phyloP scores from a whole-genome alignment of 2,113 vertebrate genomes.

The Bubo blakistoni region DNA sequence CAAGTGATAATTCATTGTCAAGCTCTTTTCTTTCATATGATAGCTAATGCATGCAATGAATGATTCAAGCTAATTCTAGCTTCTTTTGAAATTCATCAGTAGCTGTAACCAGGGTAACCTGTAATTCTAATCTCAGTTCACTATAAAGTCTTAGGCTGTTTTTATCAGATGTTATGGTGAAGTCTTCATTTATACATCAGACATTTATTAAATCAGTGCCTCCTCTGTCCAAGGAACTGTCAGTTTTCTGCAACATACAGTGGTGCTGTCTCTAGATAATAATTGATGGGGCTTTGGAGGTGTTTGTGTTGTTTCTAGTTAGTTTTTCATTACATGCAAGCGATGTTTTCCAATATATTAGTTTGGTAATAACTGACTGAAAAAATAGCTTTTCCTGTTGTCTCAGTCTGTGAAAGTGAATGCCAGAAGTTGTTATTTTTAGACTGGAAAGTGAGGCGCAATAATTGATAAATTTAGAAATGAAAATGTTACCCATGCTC shows the following conservation, averaged over 20 bases:
- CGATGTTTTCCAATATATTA: background rate
- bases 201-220: background rate
- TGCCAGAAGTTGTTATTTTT: background rate
- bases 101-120: slow-evolving; percentile 31
- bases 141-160: background rate
- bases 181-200: background rate
- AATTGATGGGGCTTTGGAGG: background rate
- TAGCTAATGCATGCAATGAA: background rate
- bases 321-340: background rate
- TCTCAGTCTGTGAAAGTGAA: background rate
- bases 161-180: background rate
- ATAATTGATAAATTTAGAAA: background rate
- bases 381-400: background rate
- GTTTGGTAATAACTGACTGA: background rate
- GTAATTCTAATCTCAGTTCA: background rate
- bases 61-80: background rate
- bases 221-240: background rate
- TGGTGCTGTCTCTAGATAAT: background rate
- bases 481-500: background rate
- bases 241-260: background rate
- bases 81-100: background rate
- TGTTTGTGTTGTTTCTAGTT: background rate
- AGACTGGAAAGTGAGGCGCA: background rate
- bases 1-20: background rate
- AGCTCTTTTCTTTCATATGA: background rate